Conservation (phyloP, 2,888 invertebrate species). For the Brenthis ino region DNA sequence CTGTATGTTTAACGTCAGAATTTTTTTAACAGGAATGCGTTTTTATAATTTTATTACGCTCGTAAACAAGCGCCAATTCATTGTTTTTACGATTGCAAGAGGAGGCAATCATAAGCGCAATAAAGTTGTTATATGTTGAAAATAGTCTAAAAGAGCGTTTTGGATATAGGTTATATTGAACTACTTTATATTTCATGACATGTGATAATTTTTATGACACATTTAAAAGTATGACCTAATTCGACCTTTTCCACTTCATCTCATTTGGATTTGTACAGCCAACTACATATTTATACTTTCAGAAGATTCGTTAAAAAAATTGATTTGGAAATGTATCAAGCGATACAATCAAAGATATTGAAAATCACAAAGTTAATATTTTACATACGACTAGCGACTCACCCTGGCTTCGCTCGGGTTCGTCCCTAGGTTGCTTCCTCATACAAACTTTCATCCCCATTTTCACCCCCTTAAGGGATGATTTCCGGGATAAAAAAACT, state of each 20-base stretch:
- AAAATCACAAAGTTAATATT: background rate
- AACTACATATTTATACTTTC: slow-evolving; percentile 1
- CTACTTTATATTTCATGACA: slow-evolving; percentile 6
- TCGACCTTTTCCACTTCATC: slow-evolving; percentile 6
- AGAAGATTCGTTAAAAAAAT: background rate
- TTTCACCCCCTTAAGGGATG: too few species aligned
- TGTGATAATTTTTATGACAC: slow-evolving; percentile 16
- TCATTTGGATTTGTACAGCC: background rate
- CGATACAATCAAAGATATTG: slow-evolving; percentile 3
- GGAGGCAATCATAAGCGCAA: slow-evolving; percentile 29
- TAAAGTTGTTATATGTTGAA: slow-evolving; percentile 26
- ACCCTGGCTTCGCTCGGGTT: too few species aligned
- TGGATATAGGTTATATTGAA: slow-evolving; percentile 12
- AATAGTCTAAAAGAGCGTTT: slow-evolving; percentile 2
- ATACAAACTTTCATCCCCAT: too few species aligned
- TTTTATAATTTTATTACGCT: slow-evolving; percentile 26
- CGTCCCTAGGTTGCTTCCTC: too few species aligned
- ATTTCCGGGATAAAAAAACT: too few species aligned
- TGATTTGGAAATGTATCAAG: slow-evolving; percentile 15
- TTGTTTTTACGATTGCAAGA: slow-evolving; percentile 34
- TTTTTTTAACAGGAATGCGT: background rate
- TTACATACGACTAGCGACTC: too few species aligned
- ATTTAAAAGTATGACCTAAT: slow-evolving; percentile 8
- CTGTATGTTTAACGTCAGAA: background rate
- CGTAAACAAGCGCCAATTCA: slow-evolving; percentile 33